Evolutionary conservation across 2,888 invertebrate species (phyloP).

Genomic region (Rapana venosa): DNA sequence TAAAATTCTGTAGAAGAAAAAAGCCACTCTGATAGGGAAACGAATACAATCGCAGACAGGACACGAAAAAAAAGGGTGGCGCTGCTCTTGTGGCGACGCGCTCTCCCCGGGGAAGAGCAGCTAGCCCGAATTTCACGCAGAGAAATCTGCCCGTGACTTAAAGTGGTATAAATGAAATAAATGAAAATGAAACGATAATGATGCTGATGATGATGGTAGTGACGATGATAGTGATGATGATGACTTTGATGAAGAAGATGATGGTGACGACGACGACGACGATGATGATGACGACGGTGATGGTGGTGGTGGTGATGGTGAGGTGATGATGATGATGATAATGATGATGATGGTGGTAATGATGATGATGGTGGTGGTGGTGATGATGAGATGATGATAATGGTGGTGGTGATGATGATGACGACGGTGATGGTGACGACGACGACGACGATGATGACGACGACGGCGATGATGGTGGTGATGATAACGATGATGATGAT

Average conservation of each 20-base stretch:
- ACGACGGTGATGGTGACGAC: background rate
- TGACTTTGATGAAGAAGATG: background rate
- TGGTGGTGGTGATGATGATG: background rate
- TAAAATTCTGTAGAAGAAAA: too few species aligned
- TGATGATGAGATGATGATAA: too few species aligned
- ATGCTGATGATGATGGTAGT: background rate
- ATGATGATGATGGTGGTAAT: too few species aligned
- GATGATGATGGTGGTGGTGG: too few species aligned
- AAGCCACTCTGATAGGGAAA: too few species aligned
- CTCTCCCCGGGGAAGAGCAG: too few species aligned
- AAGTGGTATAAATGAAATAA: background rate
- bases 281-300: background rate
- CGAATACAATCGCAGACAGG: too few species aligned
- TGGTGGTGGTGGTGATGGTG: background rate
- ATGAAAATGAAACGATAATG: background rate
- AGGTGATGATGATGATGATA: background rate
- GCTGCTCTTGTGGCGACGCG: too few species aligned
- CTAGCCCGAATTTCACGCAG: too few species aligned
- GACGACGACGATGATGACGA: background rate
- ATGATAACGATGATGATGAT: background rate
- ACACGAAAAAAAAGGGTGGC: background rate
- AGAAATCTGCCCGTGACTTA: too few species aligned
- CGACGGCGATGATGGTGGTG: too few species aligned
- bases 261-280: too few species aligned
- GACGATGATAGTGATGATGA: background rate